Conservation (phyloP, 1,140 invertebrate genomes). For the Atopsyche davidsoni region DNA sequence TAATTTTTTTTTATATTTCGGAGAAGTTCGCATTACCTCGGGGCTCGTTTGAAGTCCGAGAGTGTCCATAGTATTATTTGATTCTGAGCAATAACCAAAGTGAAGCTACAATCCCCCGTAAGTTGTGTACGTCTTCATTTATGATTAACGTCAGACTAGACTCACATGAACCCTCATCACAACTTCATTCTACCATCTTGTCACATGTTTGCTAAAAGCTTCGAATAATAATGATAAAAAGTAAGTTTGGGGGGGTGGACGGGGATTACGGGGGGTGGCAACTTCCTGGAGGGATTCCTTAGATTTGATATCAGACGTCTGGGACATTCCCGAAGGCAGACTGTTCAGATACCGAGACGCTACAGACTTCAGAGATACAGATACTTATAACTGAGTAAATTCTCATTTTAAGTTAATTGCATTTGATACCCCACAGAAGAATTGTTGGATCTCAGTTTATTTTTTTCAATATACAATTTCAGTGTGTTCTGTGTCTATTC, state of each 20-base stretch:
- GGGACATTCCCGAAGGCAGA: too few relatives aligned
- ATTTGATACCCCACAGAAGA: too few relatives aligned
- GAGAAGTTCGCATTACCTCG: slow-evolving; percentile 5
- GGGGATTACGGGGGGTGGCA: background rate
- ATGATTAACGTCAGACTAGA: slow-evolving; percentile 21
- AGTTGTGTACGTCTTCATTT: slow-evolving; percentile 18
- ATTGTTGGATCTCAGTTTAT: too few relatives aligned
- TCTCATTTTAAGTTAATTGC: too few relatives aligned
- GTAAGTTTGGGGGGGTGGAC: slow-evolving; percentile 8
- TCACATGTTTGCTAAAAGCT: slow-evolving; percentile 21
- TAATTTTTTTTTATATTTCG: slow-evolving; percentile 9
- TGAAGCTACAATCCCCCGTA: background rate
- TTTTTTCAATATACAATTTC: too few relatives aligned
- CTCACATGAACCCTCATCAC: slow-evolving; percentile 20
- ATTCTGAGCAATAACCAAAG: background rate
- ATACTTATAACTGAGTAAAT: too few relatives aligned
- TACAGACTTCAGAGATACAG: too few relatives aligned
- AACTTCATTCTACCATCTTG: slow-evolving; percentile 16
- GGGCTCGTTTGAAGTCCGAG: background rate
- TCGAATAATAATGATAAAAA: slow-evolving; percentile 19
- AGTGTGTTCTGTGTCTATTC: too few relatives aligned
- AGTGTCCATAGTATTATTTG: background rate
- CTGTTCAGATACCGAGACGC: too few relatives aligned
- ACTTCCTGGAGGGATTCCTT: background rate
- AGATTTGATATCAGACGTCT: too few relatives aligned